Evolutionary conservation across 2,113 vertebrate genomes (phyloP).

Genomic region (Chunga burmeisteri): DNA sequence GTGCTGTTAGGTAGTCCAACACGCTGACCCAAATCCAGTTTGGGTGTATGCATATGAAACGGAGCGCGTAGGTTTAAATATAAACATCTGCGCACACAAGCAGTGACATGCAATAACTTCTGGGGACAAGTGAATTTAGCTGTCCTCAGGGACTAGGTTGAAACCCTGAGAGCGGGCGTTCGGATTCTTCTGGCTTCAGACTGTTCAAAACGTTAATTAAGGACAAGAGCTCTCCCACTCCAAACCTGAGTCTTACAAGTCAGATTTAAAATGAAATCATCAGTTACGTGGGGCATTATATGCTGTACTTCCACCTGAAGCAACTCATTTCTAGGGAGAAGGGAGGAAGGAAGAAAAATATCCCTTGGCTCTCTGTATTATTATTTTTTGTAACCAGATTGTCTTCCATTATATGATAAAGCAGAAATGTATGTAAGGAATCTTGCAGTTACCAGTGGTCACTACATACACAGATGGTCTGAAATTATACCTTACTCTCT

Average conservation of each 20-base stretch:
- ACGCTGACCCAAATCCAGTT: background rate
- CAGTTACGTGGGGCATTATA: background rate
- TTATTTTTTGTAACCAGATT: background rate
- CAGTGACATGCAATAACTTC: background rate
- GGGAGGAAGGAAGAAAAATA: background rate
- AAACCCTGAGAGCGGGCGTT: background rate
- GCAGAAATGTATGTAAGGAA: background rate
- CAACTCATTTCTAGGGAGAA: background rate
- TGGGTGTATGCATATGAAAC: background rate
- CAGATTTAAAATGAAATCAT: background rate
- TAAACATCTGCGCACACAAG: background rate
- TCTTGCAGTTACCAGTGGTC: background rate
- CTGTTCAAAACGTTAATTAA: background rate
- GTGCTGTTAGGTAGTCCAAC: background rate
- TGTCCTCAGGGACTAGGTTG: background rate
- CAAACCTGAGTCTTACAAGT: background rate
- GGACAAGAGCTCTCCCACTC: background rate
- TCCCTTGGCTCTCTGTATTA: background rate
- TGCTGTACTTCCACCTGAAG: background rate
- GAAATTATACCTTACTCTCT: background rate
- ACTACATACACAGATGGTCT: background rate
- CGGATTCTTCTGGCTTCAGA: background rate
- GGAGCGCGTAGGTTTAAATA: background rate
- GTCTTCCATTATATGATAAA: background rate
- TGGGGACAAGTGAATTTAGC: background rate